These are phyloP conservation scores for Drosophila baimaii DNA, from an alignment of 1,140 invertebrate species.

Conservation along the genomic window DNA sequence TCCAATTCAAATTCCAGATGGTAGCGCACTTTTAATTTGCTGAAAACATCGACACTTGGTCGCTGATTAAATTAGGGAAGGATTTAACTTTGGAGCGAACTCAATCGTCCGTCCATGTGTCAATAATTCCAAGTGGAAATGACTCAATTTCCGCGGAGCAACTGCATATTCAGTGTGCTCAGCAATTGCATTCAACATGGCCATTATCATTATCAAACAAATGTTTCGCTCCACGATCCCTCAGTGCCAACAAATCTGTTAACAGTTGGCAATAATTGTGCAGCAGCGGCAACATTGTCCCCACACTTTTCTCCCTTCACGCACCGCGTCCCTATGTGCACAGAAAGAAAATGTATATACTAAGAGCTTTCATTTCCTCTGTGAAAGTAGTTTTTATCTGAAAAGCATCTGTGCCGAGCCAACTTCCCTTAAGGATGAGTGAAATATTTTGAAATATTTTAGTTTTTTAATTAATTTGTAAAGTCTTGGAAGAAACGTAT, in stretches of 20 bases:
- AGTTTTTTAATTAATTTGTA: too few relatives aligned
- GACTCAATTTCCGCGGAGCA: constrained; percentile 28
- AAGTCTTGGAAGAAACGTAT: too few relatives aligned
- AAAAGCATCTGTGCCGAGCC: not conserved
- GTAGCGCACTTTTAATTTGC: constrained; percentile 2
- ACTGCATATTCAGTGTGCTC: constrained; percentile 12
- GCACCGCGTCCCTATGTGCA: not conserved
- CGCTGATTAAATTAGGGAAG: constrained; percentile 9
- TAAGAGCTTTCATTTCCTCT: too few relatives aligned
- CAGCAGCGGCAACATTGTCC: constrained; percentile 65
- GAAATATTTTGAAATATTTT: too few relatives aligned
- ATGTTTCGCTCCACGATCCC: constrained; percentile 42
- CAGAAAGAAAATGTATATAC: not conserved
- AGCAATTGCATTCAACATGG: constrained; percentile 61
- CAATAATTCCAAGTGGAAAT: constrained; percentile 43
- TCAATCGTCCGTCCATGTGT: constrained; percentile 11
- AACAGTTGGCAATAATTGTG: constrained; percentile 84
- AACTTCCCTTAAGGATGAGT: too few relatives aligned
- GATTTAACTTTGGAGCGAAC: not conserved
- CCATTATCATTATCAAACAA: constrained; percentile 79
- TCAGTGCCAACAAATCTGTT: constrained; percentile 78
- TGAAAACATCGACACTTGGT: not conserved
- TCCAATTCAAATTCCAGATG: not conserved
- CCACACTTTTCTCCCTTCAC: constrained; percentile 14
- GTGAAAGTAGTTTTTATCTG: not conserved